Evolutionary conservation across 1,140 invertebrate species (phyloP).

Genomic region (Drosophila guanche): DNA sequence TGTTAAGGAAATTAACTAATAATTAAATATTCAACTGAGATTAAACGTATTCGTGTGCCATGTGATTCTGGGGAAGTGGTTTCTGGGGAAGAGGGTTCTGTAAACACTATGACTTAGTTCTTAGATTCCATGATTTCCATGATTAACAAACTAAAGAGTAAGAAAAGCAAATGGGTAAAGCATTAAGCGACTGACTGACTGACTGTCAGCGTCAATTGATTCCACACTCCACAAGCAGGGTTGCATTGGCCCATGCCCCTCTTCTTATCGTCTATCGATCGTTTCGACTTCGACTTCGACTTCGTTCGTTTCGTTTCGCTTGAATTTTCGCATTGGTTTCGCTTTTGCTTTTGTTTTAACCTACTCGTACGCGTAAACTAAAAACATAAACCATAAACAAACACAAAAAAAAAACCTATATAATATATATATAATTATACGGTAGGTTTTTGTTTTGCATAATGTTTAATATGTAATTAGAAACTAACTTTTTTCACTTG

Average conservation of each 20-base stretch:
- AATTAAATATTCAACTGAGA: slow-evolving; percentile 43
- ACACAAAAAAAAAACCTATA: slow-evolving; percentile 34
- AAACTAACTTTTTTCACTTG: slow-evolving; percentile 72
- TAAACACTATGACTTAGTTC: slow-evolving; percentile 78
- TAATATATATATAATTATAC: slow-evolving; percentile 38
- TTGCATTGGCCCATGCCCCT: background rate
- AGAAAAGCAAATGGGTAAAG: slow-evolving; percentile 13
- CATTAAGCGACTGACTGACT: background rate
- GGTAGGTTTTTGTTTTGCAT: slow-evolving; percentile 18
- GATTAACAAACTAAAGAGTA: slow-evolving; percentile 33
- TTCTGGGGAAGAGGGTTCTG: slow-evolving; percentile 5
- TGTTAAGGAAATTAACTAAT: slow-evolving; percentile 39
- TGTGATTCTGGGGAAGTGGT: slow-evolving; percentile 12
- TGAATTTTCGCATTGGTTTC: slow-evolving; percentile 8
- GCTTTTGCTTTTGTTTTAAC: slow-evolving; percentile 22
- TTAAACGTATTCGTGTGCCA: slow-evolving; percentile 33
- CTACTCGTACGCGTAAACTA: slow-evolving; percentile 60
- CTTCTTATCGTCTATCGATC: slow-evolving; percentile 19
- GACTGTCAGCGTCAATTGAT: background rate
- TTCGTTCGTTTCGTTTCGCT: slow-evolving; percentile 38
- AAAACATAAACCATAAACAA: slow-evolving; percentile 61
- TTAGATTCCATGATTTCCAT: slow-evolving; percentile 54
- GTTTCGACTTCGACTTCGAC: slow-evolving; percentile 10
- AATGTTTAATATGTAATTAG: slow-evolving; percentile 71
- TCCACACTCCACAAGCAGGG: slow-evolving; percentile 1